These are phyloP conservation scores for Agrilus cyanescens DNA, from an alignment of 2,888 invertebrate species.

Conservation along the genomic window DNA sequence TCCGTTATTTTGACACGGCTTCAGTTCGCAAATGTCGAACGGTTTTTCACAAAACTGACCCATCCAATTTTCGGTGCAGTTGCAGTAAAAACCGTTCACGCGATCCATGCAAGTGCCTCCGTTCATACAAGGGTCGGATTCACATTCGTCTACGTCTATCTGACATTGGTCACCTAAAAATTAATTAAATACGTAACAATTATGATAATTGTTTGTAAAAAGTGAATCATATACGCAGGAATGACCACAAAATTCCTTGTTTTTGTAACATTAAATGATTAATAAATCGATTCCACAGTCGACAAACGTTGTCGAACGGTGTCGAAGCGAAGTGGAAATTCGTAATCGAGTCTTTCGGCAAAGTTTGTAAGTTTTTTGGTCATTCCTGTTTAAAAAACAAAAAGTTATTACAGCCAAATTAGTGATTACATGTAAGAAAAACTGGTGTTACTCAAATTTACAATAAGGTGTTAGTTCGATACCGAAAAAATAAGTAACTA, in stretches of 20 bases:
- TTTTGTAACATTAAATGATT: no score
- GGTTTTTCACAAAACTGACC: constrained; percentile 45
- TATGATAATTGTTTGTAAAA: not conserved
- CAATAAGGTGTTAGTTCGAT: not conserved
- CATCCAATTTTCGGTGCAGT: constrained; percentile 45
- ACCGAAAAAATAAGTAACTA: constrained; percentile 6
- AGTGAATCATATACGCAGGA: no score
- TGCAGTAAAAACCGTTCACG: constrained; percentile 42
- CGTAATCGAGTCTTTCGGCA: no score
- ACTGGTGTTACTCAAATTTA: not conserved
- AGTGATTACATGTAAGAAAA: not conserved
- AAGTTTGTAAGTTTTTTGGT: no score
- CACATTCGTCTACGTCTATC: constrained; percentile 38
- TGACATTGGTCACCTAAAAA: constrained; percentile 43
- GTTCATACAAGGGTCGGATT: constrained; percentile 41
- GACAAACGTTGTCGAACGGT: no score
- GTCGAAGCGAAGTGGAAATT: no score
- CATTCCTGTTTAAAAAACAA: no score
- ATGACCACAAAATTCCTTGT: no score
- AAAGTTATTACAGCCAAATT: no score
- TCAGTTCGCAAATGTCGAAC: constrained; percentile 43
- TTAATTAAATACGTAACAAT: not conserved
- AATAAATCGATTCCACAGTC: no score
- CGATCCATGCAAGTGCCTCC: constrained; percentile 42
- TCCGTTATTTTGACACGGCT: constrained; percentile 53